Base-by-base conservation (phyloP, 2,888 invertebrate genomes). In the Orthosia cruda region DNA sequence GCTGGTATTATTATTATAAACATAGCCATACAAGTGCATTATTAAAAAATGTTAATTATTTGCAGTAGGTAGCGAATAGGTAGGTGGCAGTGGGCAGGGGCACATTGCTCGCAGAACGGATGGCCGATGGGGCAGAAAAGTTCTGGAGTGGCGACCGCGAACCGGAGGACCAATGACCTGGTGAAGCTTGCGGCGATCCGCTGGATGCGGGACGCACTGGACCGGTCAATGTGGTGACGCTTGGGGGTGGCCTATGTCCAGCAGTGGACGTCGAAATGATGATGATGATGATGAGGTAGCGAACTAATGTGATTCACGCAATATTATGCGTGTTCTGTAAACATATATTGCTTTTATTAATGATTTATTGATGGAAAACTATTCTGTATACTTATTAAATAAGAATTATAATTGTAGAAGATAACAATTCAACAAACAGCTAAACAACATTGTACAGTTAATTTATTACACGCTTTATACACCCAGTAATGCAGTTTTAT, bases 31-130 rank as follows among this genome's bases (percentile, higher is more conserved):
- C 15, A 54, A 52, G 54, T 62, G 32, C 68, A 57, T 59, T 49
- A 66, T 54, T 52, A 62, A 71, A 74, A 1, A 75, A 55, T n/a
- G 13, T 15, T 65, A 69, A 71, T 80, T 71, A 63, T 65, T 71
- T 59, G 61, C 58, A 70, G 64, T 55, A 58, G n/a, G 12, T 32
- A 26, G 52, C 45, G 52, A 11, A n/a, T 47, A n/a, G n/a, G n/a
- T n/a, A n/a, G n/a, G n/a, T n/a, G n/a, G n/a, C n/a, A n/a, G n/a
- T n/a, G n/a, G n/a, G n/a, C n/a, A n/a, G n/a, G n/a, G n/a, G n/a
- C n/a, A n/a, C n/a, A n/a, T n/a, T n/a, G n/a, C n/a, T n/a, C n/a
- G n/a, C n/a, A n/a, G n/a, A n/a, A n/a, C n/a, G n/a, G n/a, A n/a
- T n/a, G n/a, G n/a, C n/a, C n/a, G n/a, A n/a, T n/a, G n/a, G n/a